These are phyloP conservation scores for Agriopis leucophaearia DNA, from an alignment of 2,888 invertebrate genomes.

Conservation along the genomic window DNA sequence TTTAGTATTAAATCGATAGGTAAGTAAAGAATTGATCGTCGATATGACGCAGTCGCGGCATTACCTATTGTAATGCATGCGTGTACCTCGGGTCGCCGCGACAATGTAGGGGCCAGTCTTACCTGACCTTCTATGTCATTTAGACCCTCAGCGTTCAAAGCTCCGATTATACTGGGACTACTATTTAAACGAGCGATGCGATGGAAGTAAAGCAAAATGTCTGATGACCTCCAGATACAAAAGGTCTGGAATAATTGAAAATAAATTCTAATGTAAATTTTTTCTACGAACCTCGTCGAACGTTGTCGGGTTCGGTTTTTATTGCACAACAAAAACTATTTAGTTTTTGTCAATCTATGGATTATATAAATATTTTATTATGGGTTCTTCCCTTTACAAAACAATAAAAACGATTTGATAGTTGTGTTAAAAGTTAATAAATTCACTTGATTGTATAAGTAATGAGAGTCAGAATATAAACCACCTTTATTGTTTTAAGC, in stretches of 20 bases:
- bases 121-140: slow-evolving; percentile 56
- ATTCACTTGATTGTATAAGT: neutral
- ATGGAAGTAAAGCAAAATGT: slow-evolving; percentile 61
- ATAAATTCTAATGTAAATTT: slow-evolving; percentile 50
- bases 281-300: slow-evolving; percentile 26
- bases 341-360: neutral
- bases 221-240: slow-evolving; percentile 73
- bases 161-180: slow-evolving; percentile 56
- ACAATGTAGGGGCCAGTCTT: slow-evolving; percentile 57
- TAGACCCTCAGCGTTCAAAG: slow-evolving; percentile 45
- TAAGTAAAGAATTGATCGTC: slow-evolving; percentile 59
- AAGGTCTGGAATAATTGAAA: slow-evolving; percentile 60
- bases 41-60: slow-evolving; percentile 68
- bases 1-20: slow-evolving; percentile 55
- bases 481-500: neutral
- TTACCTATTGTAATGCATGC: slow-evolving; percentile 83
- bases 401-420: neutral
- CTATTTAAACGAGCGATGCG: slow-evolving; percentile 54
- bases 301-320: slow-evolving; percentile 4
- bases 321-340: slow-evolving; percentile 23
- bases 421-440: neutral
- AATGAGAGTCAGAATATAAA: neutral
- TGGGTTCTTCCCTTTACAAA: neutral
- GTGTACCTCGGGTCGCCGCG: slow-evolving; percentile 71
- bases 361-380: slow-evolving; percentile 18